These are phyloP conservation scores for Apodemus speciosus DNA, from an alignment of 2,113 vertebrate species.

Conservation along the genomic window DNA sequence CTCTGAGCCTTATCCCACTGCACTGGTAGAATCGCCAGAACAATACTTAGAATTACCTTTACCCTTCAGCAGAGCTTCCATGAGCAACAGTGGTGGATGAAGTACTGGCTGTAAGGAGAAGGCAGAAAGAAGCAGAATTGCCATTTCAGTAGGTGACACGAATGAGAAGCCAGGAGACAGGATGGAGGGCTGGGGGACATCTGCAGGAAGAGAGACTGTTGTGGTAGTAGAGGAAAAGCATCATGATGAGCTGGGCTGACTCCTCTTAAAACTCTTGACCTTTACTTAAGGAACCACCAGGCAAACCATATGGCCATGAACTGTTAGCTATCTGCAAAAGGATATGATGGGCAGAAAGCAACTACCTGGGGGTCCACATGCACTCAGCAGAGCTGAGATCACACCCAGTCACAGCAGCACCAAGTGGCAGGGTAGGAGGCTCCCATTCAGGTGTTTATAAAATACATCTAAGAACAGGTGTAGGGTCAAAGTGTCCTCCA, in stretches of 20 bases:
- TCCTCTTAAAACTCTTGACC: neutral
- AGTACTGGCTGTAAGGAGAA: neutral
- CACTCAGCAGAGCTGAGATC: neutral
- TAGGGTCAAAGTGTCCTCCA: neutral
- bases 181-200: too few species aligned
- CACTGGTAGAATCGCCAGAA: neutral
- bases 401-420: neutral
- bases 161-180: neutral
- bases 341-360: neutral
- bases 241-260: neutral
- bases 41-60: neutral
- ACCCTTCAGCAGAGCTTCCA: neutral
- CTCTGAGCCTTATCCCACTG: neutral
- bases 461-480: neutral
- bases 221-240: neutral
- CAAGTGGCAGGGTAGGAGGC: neutral
- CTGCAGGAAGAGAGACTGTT: neutral
- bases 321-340: neutral
- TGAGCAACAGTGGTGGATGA: neutral
- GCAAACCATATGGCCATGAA: neutral
- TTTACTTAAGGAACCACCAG: neutral
- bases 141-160: accelerated
- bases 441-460: neutral
- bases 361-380: neutral
- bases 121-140: neutral